Conservation (phyloP, 2,888 invertebrate species). For the Zaprionus lineosus region DNA sequence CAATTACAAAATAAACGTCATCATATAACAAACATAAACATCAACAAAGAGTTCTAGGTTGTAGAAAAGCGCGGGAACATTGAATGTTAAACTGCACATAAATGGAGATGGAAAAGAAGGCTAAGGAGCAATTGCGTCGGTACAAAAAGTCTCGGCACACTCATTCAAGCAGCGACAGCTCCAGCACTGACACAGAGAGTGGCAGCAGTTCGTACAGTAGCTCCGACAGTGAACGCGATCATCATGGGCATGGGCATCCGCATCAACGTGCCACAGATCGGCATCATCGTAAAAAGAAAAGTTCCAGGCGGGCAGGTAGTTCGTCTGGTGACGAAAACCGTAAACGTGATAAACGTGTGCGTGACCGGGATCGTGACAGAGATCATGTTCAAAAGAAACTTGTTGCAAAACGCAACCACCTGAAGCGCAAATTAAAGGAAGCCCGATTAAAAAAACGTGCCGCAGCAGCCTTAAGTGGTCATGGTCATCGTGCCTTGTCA, state of each 20-base stretch:
- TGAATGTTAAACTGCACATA: constrained; percentile 3
- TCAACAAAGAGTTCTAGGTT: constrained; percentile 1
- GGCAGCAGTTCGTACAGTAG: constrained; percentile 81
- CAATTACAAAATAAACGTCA: constrained; percentile 40
- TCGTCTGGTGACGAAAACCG: constrained; percentile 85
- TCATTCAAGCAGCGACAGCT: constrained; percentile 80
- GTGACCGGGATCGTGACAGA: constrained; percentile 51
- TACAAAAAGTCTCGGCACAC: constrained; percentile 81
- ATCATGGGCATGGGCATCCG: constrained; percentile 46
- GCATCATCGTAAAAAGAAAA: constrained; percentile 83
- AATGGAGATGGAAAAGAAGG: constrained; percentile 81
- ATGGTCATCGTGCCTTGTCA: constrained; percentile 77
- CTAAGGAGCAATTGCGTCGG: constrained; percentile 80
- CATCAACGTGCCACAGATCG: constrained; percentile 59
- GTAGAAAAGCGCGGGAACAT: constrained; percentile 26
- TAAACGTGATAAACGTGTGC: constrained; percentile 80
- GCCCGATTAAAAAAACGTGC: constrained; percentile 81
- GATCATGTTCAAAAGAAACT: constrained; percentile 82
- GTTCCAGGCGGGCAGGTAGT: constrained; percentile 80
- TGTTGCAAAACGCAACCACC: constrained; percentile 81
- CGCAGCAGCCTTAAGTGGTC: constrained; percentile 74
- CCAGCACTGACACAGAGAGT: constrained; percentile 80
- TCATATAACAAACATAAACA: constrained; percentile 36
- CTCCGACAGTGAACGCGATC: constrained; percentile 74
- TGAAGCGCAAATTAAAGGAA: constrained; percentile 81